Evolutionary conservation across 37 sponge, comb jelly and placozoan genomes (phyloP), one percentile per base, ranked within the genome.

Genomic region (Petrosia ficiformis): DNA sequence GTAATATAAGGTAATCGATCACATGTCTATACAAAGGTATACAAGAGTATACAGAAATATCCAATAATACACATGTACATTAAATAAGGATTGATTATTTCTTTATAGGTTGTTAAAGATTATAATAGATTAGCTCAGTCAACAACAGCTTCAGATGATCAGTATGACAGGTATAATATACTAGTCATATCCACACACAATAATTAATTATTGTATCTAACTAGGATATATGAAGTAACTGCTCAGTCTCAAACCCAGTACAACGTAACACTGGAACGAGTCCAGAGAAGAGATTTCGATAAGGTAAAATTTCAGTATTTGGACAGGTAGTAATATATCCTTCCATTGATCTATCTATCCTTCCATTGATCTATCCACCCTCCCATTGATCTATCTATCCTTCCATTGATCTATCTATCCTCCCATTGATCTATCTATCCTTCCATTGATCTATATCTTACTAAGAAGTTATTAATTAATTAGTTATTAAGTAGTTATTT

Each of bases 191-290:
- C 6, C 5, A 11, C n/a, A 11, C 63, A 6, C 5, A 48, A 48
- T 14, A 19, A 14, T 19, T 48, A 48, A 19, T 48, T 8, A 48
- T 48, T n/a, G 28, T 61, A 6, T 61, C 5, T n/a, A 26, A 56
- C 4, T 35, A 86, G 86, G 68, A 73, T 8, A 22, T 79, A 86
- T 42, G 33, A 42, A 16, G 75, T 79, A 4, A 58, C 59, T 5
- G 73, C 86, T 42, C 75, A 67, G 33, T 74, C 74, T n/a, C 30
- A 74, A 21, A 39, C 30, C 2, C 86, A 86, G 75, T 86, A 79
- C 39, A n/a, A 75, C 1, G 14, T 28, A 19, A 73, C 77, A n/a
- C 48, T 86, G 80, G 38, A 58, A 2, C 68, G 58, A 16, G 61
- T 86, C 30, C 56, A 74, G 44, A 39, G 66, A 52, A 65, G 39